phyloP scores from a whole-genome alignment of 2,888 invertebrate species.

The Rhopalosiphum nymphaeae region DNA sequence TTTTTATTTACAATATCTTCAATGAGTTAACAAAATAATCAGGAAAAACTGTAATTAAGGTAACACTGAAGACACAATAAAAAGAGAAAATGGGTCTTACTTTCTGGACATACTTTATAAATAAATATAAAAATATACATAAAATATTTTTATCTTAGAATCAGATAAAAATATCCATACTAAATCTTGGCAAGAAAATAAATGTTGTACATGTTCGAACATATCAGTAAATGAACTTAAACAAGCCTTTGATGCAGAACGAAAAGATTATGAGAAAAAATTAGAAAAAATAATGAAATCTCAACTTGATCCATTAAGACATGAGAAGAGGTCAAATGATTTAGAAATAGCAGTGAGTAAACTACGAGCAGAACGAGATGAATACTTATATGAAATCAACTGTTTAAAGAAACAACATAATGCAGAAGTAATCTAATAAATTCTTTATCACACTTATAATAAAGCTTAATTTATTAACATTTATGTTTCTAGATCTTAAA shows the following conservation, averaged over 20 bases:
- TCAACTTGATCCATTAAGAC: slow-evolving; percentile 40
- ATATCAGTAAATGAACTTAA: slow-evolving; percentile 31
- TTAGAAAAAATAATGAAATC: slow-evolving; percentile 44
- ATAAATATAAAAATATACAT: background rate
- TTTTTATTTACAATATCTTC: too few species aligned
- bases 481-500: slow-evolving; percentile 36
- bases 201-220: slow-evolving; percentile 10
- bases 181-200: slow-evolving; percentile 26
- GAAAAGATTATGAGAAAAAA: slow-evolving; percentile 56
- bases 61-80: too few species aligned
- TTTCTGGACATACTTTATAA: too few species aligned
- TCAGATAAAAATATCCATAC: slow-evolving; percentile 11
- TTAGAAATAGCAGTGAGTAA: slow-evolving; percentile 61
- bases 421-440: slow-evolving; percentile 36
- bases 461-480: background rate
- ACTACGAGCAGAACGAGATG: slow-evolving; percentile 59
- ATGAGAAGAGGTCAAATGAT: slow-evolving; percentile 24
- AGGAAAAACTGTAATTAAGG: too few species aligned
- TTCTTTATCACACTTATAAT: background rate
- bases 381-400: slow-evolving; percentile 59
- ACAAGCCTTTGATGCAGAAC: slow-evolving; percentile 38
- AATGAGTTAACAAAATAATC: too few species aligned
- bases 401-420: slow-evolving; percentile 59
- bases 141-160: slow-evolving; percentile 2
- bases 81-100: too few species aligned